Evolutionary conservation across 2,797 vertebrate species (phyloP).

Genomic region (Pyrocephalus nanus): DNA sequence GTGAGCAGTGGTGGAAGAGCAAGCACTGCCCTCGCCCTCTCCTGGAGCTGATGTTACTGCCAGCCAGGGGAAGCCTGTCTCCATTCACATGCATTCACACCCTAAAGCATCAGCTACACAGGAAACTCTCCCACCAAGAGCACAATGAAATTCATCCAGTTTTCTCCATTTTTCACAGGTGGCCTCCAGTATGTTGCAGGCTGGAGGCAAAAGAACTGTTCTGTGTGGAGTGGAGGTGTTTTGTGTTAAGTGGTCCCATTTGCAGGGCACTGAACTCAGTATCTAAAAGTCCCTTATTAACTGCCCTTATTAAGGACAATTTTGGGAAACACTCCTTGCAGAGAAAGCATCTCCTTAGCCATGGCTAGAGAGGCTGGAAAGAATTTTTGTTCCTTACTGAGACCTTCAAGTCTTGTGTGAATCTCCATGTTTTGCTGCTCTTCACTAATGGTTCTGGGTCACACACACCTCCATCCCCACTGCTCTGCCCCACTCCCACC

Average conservation of each 20-base stretch:
- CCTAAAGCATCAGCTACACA: fast-evolving
- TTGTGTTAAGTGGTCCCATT: background rate
- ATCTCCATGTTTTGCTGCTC: background rate
- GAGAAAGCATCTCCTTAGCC: background rate
- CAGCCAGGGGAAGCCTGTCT: background rate
- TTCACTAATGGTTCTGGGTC: background rate
- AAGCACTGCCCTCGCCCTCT: fast-evolving
- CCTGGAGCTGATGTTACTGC: background rate
- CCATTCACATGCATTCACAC: background rate
- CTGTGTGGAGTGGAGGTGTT: background rate
- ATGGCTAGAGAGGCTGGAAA: background rate
- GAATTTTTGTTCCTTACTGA: background rate
- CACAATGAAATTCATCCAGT: background rate
- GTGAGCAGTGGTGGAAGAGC: background rate
- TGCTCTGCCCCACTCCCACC: background rate
- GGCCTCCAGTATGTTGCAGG: background rate
- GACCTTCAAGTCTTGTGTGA: background rate
- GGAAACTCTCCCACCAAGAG: background rate
- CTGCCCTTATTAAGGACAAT: background rate
- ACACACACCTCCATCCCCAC: background rate
- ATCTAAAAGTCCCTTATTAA: background rate
- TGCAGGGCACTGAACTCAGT: background rate
- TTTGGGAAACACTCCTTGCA: background rate
- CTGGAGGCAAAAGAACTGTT: background rate
- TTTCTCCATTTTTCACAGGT: background rate